Conservation (phyloP, 2,797 vertebrate species). For the Mormyrus hasselquistii region DNA sequence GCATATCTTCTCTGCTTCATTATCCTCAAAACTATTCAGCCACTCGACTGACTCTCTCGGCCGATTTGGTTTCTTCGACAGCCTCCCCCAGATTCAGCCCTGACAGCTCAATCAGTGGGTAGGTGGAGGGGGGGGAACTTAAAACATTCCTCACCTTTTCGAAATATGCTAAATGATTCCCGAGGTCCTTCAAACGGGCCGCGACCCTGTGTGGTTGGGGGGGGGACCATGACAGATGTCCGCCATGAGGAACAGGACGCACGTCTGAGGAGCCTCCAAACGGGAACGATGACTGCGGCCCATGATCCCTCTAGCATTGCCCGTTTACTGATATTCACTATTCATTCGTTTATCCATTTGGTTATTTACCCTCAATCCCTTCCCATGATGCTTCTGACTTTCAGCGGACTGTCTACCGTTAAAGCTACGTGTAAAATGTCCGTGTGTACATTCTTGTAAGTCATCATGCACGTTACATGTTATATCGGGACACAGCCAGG, state of each 20-base stretch:
- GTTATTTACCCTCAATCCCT: neutral
- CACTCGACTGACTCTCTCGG: conserved; percentile 22
- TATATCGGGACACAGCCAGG: neutral
- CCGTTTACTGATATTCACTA: neutral
- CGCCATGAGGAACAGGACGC: neutral
- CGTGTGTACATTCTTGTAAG: neutral
- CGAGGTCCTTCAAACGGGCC: neutral
- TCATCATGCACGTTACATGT: neutral
- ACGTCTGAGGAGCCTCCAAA: neutral
- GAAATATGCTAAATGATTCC: conserved; percentile 21
- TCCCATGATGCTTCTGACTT: neutral
- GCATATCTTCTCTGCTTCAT: conserved; percentile 42
- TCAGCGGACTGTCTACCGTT: neutral
- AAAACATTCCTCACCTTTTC: conserved; percentile 20
- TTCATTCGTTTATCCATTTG: neutral
- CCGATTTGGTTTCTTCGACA: conserved; percentile 16
- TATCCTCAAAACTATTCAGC: conserved; percentile 39
- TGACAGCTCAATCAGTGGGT: conserved; percentile 35
- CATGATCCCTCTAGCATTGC: neutral
- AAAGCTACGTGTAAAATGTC: neutral
- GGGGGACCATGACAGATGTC: conserved; percentile 8
- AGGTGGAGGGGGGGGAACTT: neutral
- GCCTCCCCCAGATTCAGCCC: conserved; percentile 9
- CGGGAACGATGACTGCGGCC: neutral
- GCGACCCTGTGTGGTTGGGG: neutral